These are phyloP conservation scores for Oncopodura yosiiana DNA, from an alignment of 1,140 invertebrate species.

Conservation along the genomic window DNA sequence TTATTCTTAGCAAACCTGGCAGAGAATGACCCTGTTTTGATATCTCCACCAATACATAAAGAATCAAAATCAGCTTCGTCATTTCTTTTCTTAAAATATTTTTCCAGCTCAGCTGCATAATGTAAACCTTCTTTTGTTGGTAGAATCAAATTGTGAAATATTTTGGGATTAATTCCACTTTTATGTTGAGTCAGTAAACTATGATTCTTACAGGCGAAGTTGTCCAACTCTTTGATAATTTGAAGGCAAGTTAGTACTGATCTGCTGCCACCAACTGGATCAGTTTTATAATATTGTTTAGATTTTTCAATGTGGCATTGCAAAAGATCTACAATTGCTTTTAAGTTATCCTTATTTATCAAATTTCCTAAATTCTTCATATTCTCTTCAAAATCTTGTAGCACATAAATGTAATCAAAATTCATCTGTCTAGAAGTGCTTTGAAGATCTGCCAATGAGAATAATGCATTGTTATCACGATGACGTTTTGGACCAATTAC, in stretches of 20 bases:
- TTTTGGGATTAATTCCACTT: conserved; percentile 1
- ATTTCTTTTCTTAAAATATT: conserved; percentile 2
- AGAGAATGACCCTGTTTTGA: background rate
- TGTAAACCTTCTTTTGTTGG: conserved; percentile 1
- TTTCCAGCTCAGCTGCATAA: background rate
- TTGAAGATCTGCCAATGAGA: too few relatives aligned
- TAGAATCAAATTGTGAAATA: conserved; percentile 4
- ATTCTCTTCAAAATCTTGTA: conserved; percentile 20
- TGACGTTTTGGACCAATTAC: too few relatives aligned
- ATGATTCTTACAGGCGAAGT: background rate
- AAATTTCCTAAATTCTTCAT: background rate
- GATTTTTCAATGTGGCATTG: background rate
- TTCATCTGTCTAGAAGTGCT: too few relatives aligned
- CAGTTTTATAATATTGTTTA: background rate
- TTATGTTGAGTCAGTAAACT: background rate
- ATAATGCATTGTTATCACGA: too few relatives aligned
- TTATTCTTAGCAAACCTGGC: background rate
- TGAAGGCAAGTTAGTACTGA: conserved; percentile 8
- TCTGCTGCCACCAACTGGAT: conserved; percentile 6
- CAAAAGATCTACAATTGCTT: background rate
- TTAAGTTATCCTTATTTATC: background rate
- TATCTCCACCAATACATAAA: background rate
- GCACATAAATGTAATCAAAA: too few relatives aligned
- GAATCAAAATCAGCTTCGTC: background rate
- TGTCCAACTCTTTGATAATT: conserved; percentile 12